Evolutionary conservation across 1,140 invertebrate species (phyloP), one percentile per base, ranked within the genome.

Genomic region (Drosophila micromelanica): DNA sequence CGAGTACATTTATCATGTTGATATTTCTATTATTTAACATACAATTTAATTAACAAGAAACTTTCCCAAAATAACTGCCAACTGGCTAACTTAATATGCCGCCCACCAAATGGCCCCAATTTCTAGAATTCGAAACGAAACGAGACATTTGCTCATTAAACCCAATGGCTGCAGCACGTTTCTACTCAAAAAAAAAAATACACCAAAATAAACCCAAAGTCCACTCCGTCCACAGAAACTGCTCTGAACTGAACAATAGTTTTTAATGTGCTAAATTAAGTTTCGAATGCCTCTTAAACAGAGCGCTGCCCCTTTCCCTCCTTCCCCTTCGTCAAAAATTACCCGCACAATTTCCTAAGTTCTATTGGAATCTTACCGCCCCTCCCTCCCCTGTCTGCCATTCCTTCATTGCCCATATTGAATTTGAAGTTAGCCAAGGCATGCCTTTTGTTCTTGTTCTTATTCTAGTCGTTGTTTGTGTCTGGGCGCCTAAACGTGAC

Each of bases 261-360:
- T 85, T 85, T 85, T 86, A 85, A 85, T 85, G 78, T 74, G 81
- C 81, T 69, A 85, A 85, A 85, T 85, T 85, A 85, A 85, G 81
- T 85, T 85, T 84, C 64, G 62, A 43, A 49, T 69, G 55, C 59
- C 70, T 64, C 61, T 55, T 56, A 17, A 20, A 49, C 35, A 13
- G 35, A 43, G 43, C 52, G 46, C 38, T 6, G 17, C 5, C 32
- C 12, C 57, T 8, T 59, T 57, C 7, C 20, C 43, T 9, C 20
- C 43, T 27, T 45, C 20, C 17, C 35, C 32, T 73, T 73, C 32
- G n/a, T 17, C 46, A 59, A 49, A 72, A 78, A 81, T 69, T 82
- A 82, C 64, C 74, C 69, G 70, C 69, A 62, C 70, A 74, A 78
- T 78, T 73, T 69, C 49, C 52, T 55, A 27, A 5, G 27, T 27